These are phyloP conservation scores for Meloidogyne hapla DNA, from an alignment of 1,140 invertebrate genomes.

Conservation along the genomic window DNA sequence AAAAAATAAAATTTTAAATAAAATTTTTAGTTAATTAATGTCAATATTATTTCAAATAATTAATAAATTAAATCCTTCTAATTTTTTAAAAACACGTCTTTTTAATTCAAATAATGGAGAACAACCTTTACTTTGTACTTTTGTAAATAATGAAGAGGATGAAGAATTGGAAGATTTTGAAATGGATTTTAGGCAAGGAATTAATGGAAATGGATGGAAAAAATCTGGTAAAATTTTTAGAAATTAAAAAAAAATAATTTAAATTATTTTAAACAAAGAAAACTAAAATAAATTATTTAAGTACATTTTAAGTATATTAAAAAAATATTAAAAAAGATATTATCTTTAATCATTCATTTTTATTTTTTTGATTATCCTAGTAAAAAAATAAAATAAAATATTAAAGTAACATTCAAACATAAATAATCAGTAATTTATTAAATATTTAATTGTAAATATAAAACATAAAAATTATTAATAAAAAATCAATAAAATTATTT, in stretches of 20 bases:
- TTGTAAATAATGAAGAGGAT: background rate
- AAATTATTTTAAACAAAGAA: background rate
- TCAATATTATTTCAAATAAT: background rate
- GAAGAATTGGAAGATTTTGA: slow-evolving; percentile 14
- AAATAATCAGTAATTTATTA: no score
- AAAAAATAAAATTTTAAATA: background rate
- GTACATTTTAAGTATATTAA: no score
- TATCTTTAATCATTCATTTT: no score
- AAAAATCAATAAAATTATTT: no score
- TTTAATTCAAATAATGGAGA: slow-evolving; percentile 11
- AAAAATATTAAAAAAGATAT: no score
- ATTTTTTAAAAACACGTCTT: slow-evolving; percentile 11
- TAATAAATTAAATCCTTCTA: background rate
- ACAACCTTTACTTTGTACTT: slow-evolving; percentile 1
- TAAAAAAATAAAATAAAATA: no score
- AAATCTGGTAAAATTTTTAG: background rate
- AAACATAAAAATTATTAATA: no score
- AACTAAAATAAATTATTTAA: no score
- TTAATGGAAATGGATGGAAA: background rate
- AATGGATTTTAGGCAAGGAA: background rate
- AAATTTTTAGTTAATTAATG: background rate
- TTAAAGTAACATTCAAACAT: no score
- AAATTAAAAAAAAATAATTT: background rate
- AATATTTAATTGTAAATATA: no score
- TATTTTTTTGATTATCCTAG: no score